Evolutionary conservation across 30 jellyfish, hydroid and myxozoan genomes (phyloP), one percentile per base, ranked within the genome.

Genomic region (Aurelia aurita complex sp. Pacific): DNA sequence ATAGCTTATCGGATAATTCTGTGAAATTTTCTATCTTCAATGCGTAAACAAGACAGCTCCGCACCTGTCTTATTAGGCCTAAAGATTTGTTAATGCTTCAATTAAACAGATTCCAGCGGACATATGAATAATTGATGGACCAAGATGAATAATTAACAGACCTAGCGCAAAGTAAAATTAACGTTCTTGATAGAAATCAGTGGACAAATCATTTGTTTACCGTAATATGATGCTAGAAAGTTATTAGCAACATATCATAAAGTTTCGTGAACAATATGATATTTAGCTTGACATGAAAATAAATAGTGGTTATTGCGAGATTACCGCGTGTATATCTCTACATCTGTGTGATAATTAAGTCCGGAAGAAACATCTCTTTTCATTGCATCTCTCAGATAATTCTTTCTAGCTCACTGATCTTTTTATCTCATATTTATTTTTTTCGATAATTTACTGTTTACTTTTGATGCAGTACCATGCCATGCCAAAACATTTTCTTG

Each of bases 51-150:
- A 36, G 18, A 35, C 43, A 46, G 77, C 61, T 17, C 4, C 46
- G 60, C 89, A 79, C 81, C 89, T 79, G 89, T 79, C 89, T 3
- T 13, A 32, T 61, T 33, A 70, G 29, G 69, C 52, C 53, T 10
- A 63, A 69, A 69, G 67, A 38, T 51, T 69, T 46, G 65, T 59
- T 32, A 53, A 81, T 35, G 69, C 91, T 62, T 19, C 83, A 81
- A 51, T 69, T 81, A 57, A 71, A 71, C 77, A 64, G 53, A 70
- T 53, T 81, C 69, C 67, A 67, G 35, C 32, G 65, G 91, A 12
- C 23, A 50, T 69, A 64, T 81, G 14, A 46, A 81, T 79, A 19
- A 69, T 59, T 81, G 6, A 69, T 38, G 84, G 55, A 13, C 70
- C 70, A 46, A 32, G 38, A 64, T 81, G 32, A 46, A 81, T 79